Evolutionary conservation across 2,797 vertebrate species (phyloP), one percentile per base, ranked within the genome.

Genomic region (Luscinia luscinia): DNA sequence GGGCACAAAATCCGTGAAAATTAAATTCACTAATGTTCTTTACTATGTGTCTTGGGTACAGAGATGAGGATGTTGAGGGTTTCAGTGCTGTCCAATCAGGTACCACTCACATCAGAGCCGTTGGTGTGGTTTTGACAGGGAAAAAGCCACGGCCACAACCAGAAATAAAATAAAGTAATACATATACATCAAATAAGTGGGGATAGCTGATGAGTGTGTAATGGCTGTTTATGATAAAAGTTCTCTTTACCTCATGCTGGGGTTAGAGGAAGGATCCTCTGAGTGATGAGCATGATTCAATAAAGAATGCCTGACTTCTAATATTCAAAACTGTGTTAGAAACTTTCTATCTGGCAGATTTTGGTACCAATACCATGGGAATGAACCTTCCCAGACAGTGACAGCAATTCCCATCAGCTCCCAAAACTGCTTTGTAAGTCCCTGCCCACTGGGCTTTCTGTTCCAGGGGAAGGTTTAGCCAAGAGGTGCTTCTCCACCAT

Each of bases 301-400:
- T 57, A 40, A 48, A 40, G 43, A 48, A 27, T 48, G 22, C 2
- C 18, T 27, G 34, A 40, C 23, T n/a, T 49, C 23, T n/a, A 58
- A 48, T 27, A 57, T 21, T 28, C 19, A 80, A 67, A 48, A 48
- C 16, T 40, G 18, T 67, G 28, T n/a, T 67, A 32, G 13, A 79
- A 57, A 27, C 13, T 46, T 46, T 57, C 22, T 48, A 6, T 14
- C 28, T 40, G 15, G 9, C 43, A 48, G 34, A 20, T 64, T 55
- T 64, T 36, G 5, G 8, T 46, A 48, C 34, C 43, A 48, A 27
- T 9, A 57, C 18, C 0, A 1, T 1, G 2, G 15, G 12, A 19
- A 19, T 15, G 5, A 40, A 48, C 3, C 11, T 28, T 67, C 23
- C 43, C 43, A 23, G 23, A 11, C 23, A 67, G 48, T 22, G 28